Base-by-base conservation (phyloP, 2,797 vertebrate genomes). In the Sebastolobus alascanus region DNA sequence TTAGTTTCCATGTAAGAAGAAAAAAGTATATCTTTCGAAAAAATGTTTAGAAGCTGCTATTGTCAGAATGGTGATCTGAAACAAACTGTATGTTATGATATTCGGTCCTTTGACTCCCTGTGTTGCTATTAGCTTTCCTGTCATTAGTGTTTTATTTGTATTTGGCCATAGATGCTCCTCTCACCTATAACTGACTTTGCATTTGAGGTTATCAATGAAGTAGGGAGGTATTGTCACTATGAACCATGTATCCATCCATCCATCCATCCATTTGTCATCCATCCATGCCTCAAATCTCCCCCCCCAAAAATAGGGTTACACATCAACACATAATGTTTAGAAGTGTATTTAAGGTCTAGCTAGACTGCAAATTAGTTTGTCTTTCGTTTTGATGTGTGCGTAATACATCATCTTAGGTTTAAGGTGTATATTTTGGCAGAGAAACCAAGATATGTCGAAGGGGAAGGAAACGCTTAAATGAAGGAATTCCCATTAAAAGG, bases 21-120 rank as follows among this genome's bases (percentile, higher is more conserved):
- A 83, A 43, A 46, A 94, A 88, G 84, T 89, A 84, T 91, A 91
- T 91, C 83, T 93, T 92, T 92, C 88, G 77, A 93, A 94, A 94
- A 89, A 90, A 46, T 87, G 76, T 94, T 91, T 92, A 93, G 93
- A 94, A 94, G 97, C 97, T 98, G 97, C 97, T 98, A 96, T 94
- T 92, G 91, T 94, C 89, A 93, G 93, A 96, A 94, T 93, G 95
- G 94, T 93, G 90, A 94, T 93, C 93, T 92, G 82, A 89, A 90
- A 89, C 84, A 89, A 93, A 89, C 83, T 91, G 90, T 92, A 88
- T 73, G 58, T 73, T 63, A 63, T 89, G 86, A 91, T 91, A 89
- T 93, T 85, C 66, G 50, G 79, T 90, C 77, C 66, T 90, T 92
- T 92, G 68, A 84, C 77, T 88, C 88, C 84, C 80, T 89, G 87